Base-by-base conservation (phyloP, 2,113 vertebrate species). In the Gavia stellata region DNA sequence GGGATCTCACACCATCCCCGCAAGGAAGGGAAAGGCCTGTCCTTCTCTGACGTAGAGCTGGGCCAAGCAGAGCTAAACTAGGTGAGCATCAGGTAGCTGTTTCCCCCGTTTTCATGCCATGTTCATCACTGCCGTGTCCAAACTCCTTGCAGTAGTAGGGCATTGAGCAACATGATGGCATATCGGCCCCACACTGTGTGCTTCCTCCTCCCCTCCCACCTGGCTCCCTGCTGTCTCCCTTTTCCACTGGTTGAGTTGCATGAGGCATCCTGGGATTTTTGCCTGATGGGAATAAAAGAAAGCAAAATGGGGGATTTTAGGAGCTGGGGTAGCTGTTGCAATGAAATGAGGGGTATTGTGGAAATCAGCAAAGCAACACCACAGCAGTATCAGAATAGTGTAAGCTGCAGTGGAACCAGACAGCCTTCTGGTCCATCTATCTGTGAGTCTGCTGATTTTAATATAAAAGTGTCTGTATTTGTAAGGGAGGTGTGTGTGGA, bases 121-220 rank as follows among this genome's bases (percentile, higher is more conserved):
- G 20, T 40, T 88, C 33, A 14, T 14, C 7, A 2, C 40, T 47
- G 53, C 9, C 0, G 0, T 38, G 23, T 45, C 85, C 61, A 75
- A 8, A 55, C 38, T 80, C n/a, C 38, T 59, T 66, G 44, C 78
- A 61, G 17, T 9, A 38, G 20, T 8, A 49, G 78, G 17, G 8
- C 42, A n/a, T 8, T 3, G 17, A 59, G 25, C 55, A 42, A 15
- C 0, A 0, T 4, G 7, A 38, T 15, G 5, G 33, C 47, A n/a
- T 62, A 40, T 12, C 0, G 0, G 5, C 70, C 53, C 33, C 0
- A 0, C 2, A 2, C 34, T 33, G 5, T 62, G 84, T 67, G 29
- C 55, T 68, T 68, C 58, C 15, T 84, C 36, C 21, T 89, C 5
- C 14, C 17, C 20, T 93, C 73, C 7, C 0, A 0, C 45, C 53